Conservation (phyloP, 2,888 invertebrate species). For the Ypsolopha sequella region DNA sequence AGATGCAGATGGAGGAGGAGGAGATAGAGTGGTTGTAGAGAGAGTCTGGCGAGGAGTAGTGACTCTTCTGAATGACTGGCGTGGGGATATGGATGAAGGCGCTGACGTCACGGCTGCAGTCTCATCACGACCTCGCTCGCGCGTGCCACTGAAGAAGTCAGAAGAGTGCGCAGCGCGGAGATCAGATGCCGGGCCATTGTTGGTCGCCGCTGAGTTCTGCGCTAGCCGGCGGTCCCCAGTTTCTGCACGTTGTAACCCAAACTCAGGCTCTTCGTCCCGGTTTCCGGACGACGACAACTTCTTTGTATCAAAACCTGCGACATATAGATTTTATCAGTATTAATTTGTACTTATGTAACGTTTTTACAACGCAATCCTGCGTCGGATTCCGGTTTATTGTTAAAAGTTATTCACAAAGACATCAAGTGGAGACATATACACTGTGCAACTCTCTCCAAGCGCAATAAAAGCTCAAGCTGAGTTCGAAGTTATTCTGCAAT, state of each 20-base stretch:
- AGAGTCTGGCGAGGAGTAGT: conserved; percentile 47
- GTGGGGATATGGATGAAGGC: conserved; percentile 22
- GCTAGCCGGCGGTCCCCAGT: conserved; percentile 67
- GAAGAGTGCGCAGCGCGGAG: conserved; percentile 81
- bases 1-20: conserved; percentile 18
- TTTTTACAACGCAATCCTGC: conserved; percentile 5
- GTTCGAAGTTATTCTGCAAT: conserved; percentile 20
- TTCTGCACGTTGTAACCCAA: conserved; percentile 80
- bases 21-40: conserved; percentile 19
- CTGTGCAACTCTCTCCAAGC: not conserved
- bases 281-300: conserved; percentile 57
- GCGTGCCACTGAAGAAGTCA: conserved; percentile 77
- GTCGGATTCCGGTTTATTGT: not conserved
- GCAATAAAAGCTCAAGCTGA: conserved; percentile 19
- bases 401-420: not conserved
- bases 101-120: conserved; percentile 16
- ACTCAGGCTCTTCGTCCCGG: conserved; percentile 78
- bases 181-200: conserved; percentile 62
- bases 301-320: conserved; percentile 74
- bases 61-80: conserved; percentile 44
- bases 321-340: not conserved
- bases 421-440: not conserved
- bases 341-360: conserved; percentile 2
- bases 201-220: conserved; percentile 27
- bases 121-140: conserved; percentile 59